Evolutionary conservation across 2,113 vertebrate genomes (phyloP).

Genomic region (Grallaria varia): DNA sequence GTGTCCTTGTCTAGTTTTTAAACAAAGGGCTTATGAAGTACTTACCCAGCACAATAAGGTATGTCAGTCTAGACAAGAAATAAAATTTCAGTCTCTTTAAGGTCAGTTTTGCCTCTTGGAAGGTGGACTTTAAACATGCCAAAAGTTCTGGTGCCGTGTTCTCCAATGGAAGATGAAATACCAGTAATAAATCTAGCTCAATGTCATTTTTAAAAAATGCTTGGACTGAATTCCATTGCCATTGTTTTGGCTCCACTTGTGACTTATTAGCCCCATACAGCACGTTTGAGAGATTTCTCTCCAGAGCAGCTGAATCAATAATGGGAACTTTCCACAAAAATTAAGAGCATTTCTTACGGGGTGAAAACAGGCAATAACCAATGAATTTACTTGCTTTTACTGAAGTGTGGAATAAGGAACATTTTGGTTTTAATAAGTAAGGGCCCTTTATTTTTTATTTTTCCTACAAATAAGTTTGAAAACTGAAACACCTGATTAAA

Average conservation of each 20-base stretch:
- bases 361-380: not conserved
- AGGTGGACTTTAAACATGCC: not conserved
- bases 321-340: not conserved
- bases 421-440: not conserved
- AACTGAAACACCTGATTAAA: not conserved
- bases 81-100: not conserved
- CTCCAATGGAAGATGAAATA: not conserved
- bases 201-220: not conserved
- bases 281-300: not conserved
- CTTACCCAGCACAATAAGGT: not conserved
- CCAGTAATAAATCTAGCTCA: not conserved
- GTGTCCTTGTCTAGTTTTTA: not conserved
- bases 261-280: not conserved
- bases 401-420: not conserved
- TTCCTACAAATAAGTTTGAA: not conserved
- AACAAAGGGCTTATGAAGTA: not conserved
- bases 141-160: not conserved
- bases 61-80: not conserved
- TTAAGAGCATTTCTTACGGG: not conserved
- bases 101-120: not conserved
- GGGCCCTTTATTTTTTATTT: not conserved
- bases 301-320: not conserved
- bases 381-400: not conserved
- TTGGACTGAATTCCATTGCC: not conserved
- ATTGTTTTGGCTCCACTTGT: not conserved